Percentiles rank a stretch among this genome's conserved stretches.
Conservation (phyloP, 2,113 vertebrate species). For the Bos taurus region DNA sequence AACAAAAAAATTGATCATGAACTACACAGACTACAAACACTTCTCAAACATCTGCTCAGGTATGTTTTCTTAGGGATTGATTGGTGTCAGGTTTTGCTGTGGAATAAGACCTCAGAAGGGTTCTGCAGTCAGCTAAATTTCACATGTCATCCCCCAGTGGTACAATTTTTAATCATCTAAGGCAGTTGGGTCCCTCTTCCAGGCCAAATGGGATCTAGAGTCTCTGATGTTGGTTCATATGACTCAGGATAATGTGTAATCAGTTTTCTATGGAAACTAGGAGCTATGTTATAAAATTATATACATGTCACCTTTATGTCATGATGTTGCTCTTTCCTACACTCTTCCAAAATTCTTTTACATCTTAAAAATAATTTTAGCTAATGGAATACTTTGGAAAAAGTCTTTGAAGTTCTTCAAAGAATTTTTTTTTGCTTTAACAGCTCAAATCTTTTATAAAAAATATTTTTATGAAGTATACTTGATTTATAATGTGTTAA, state of each 20-base stretch:
- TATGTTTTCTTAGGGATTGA: slow-evolving; percentile 52
- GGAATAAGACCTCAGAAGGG: not conserved
- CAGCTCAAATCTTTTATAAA: not conserved
- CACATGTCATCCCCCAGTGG: accelerated
- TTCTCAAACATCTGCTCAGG: slow-evolving; percentile 84
- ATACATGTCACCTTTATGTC: not conserved
- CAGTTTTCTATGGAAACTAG: not conserved
- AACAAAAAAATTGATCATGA: slow-evolving; percentile 79
- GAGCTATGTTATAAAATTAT: not conserved
- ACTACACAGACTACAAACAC: slow-evolving; percentile 67
- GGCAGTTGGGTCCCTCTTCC: not conserved
- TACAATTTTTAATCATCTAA: not conserved
- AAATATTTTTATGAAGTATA: not conserved
- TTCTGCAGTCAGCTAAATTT: not conserved
- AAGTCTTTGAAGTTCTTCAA: not conserved
- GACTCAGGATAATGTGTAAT: not conserved
- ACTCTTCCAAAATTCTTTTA: not conserved
- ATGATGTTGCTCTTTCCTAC: not conserved
- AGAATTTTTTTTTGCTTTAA: not conserved
- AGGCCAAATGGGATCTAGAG: not conserved
- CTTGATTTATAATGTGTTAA: not conserved
- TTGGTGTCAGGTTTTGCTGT: not conserved
- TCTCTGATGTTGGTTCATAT: not conserved
- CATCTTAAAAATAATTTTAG: not conserved
- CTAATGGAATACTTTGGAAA: not conserved